Conservation (phyloP, 2,797 vertebrate species). For the Anguilla marmorata region DNA sequence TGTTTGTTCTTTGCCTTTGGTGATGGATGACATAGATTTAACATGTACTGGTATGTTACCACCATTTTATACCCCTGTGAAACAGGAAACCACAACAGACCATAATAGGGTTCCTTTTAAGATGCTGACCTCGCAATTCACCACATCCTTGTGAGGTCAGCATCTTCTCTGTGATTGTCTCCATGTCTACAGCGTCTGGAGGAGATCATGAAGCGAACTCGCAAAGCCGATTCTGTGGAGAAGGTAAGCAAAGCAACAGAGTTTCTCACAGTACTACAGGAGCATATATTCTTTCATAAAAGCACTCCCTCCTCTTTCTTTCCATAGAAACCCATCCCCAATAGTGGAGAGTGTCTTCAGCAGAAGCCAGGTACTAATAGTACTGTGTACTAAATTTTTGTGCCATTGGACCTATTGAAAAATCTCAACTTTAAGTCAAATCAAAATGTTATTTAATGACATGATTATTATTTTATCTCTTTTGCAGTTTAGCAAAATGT, state of each 20-base stretch:
- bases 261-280: neutral
- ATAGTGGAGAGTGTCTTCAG: conserved; percentile 74
- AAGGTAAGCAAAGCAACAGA: conserved; percentile 66
- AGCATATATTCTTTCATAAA: neutral
- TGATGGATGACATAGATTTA: no score
- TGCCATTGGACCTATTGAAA: neutral
- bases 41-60: no score
- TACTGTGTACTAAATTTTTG: neutral
- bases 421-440: neutral
- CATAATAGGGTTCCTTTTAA: no score
- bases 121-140: no score
- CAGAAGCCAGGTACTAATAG: conserved; percentile 64
- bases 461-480: neutral
- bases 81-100: no score
- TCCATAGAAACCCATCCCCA: conserved; percentile 69
- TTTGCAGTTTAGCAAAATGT: neutral
- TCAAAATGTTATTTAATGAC: neutral
- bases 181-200: conserved; percentile 82
- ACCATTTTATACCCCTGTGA: no score
- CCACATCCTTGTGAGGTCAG: no score
- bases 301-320: conserved; percentile 25
- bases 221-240: conserved; percentile 82
- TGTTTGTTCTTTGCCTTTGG: no score
- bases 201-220: conserved; percentile 97
- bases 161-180: neutral